Evolutionary conservation across 2,888 invertebrate species (phyloP).

Genomic region (Ischnura elegans): DNA sequence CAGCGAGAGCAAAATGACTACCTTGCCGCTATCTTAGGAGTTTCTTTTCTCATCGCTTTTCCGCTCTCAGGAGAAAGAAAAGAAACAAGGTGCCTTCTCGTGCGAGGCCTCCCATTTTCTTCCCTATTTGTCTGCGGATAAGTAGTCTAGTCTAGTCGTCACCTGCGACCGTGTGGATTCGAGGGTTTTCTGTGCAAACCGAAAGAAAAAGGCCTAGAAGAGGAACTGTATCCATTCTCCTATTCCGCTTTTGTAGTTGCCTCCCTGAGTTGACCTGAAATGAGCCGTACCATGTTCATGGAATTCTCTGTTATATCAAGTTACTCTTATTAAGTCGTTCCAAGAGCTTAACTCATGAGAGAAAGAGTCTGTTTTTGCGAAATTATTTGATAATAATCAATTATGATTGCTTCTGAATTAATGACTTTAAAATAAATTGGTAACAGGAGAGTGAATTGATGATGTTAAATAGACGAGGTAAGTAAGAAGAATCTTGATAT

Average conservation of each 20-base stretch:
- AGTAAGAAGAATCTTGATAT: no score
- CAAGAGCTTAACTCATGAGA: no score
- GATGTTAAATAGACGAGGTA: no score
- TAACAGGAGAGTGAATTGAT: no score
- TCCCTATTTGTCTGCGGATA: not conserved
- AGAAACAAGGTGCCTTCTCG: not conserved
- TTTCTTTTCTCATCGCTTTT: not conserved
- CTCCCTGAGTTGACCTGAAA: not conserved
- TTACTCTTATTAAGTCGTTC: no score
- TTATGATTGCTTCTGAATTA: no score
- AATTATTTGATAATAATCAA: no score
- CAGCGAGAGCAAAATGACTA: not conserved
- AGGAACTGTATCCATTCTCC: not conserved
- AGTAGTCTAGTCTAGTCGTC: conserved; percentile 14
- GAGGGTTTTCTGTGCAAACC: not conserved
- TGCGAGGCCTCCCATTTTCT: not conserved
- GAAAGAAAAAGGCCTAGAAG: not conserved
- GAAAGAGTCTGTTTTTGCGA: no score
- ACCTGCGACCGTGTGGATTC: not conserved
- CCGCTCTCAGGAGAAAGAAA: not conserved
- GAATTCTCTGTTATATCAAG: no score
- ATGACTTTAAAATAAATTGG: no score
- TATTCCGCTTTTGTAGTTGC: not conserved
- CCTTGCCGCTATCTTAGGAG: not conserved
- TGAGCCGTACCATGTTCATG: not conserved